These are phyloP conservation scores for Latrodectus hesperus DNA, from an alignment of 2,888 invertebrate genomes.

Conservation along the genomic window DNA sequence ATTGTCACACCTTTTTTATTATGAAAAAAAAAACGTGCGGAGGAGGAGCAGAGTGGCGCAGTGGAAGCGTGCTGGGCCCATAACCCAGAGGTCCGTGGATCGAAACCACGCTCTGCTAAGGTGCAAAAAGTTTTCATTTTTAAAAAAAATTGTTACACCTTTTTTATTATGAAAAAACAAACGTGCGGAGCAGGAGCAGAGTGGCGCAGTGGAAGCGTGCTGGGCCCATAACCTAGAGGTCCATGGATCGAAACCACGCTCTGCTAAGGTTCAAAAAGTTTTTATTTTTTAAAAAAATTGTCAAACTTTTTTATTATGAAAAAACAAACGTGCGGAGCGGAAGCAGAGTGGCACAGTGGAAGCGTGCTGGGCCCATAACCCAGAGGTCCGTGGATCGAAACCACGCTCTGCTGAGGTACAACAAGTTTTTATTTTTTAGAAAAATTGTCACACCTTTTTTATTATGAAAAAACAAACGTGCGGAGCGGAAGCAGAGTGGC, in stretches of 20 bases:
- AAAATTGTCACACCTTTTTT: no score
- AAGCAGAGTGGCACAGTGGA: slow-evolving; percentile 28
- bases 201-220: slow-evolving; percentile 31
- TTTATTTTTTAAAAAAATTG: not conserved
- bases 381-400: slow-evolving; percentile 8
- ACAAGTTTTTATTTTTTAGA: no score
- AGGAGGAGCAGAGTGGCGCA: not conserved
- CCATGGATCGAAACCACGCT: not conserved
- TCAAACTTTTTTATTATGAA: not conserved
- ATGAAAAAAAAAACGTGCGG: not conserved
- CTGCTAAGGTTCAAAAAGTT: not conserved
- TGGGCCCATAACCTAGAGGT: slow-evolving; percentile 3
- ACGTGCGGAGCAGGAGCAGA: no score
- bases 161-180: no score
- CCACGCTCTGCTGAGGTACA: not conserved
- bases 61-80: slow-evolving; percentile 15
- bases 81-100: not conserved
- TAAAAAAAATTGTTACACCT: no score
- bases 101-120: not conserved
- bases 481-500: not conserved
- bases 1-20: not conserved
- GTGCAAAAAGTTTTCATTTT: no score
- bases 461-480: no score
- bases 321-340: no score
- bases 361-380: slow-evolving; percentile 26